Evolutionary conservation across 2,113 vertebrate genomes (phyloP), one percentile per base, ranked within the genome.

Genomic region (Lycocorax pyrrhopterus): DNA sequence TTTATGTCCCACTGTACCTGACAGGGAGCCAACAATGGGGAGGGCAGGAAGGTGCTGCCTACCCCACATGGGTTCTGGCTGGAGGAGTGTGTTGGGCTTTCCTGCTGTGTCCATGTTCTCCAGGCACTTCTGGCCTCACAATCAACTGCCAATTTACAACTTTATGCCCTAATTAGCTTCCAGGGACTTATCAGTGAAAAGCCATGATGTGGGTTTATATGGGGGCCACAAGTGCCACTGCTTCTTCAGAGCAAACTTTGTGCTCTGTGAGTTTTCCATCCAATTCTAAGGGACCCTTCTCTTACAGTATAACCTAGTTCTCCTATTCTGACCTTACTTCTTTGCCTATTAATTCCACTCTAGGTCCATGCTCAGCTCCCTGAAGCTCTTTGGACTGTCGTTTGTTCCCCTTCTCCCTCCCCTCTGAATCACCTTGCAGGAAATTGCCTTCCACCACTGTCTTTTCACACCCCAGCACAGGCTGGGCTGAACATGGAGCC

Each of bases 51-150:
- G 16, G 10, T 5, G 25, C 72, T 10, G 9, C 72, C 35, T 27
- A 35, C 18, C 29, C 12, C 5, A 1, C 1, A 0, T 0, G 2
- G 8, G 12, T 52, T 47, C 52, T 26, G 53, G 29, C 46, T 47
- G 43, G 33, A 29, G 53, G 30, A 76, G 27, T 0, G 0, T 27
- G 6, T 7, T 44, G 32, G n/a, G 25, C 26, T 86, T 75, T 58
- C 56, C n/a, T 44, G 46, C 30, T 26, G 23, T 2, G 2, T 49
- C 16, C 12, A 0, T 39, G 35, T 22, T 46, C 68, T 60, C 64
- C 9, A 11, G 29, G 26, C 3, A 2, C 26, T 46, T 87, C 60
- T 88, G 25, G 35, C 43, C 66, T 85, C 23, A 44, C 52, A 25
- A 59, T 32, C 30, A 43, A 11, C 39, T 14, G 37, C 16, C 43